Evolutionary conservation across 2,797 vertebrate species (phyloP).

Genomic region (Masticophis lateralis): DNA sequence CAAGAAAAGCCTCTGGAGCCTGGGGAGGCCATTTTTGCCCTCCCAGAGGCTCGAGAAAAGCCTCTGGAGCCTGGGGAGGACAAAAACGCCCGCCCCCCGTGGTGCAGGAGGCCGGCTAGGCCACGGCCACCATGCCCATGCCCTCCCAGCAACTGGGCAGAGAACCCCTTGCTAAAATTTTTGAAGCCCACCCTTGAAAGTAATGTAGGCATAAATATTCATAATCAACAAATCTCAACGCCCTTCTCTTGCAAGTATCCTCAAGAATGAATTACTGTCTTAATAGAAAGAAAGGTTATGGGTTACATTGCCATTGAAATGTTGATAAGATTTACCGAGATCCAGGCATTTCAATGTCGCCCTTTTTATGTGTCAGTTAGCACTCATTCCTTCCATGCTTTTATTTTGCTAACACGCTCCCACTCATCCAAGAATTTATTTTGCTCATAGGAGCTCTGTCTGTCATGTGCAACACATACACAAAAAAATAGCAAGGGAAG

Average conservation of each 20-base stretch:
- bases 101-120: no score
- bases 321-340: background rate
- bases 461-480: background rate
- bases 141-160: no score
- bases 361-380: background rate
- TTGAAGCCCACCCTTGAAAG: no score
- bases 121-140: no score
- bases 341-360: background rate
- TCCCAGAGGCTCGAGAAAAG: no score
- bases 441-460: background rate
- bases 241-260: background rate
- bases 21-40: no score
- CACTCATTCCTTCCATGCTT: background rate
- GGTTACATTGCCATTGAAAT: background rate
- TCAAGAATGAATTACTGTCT: background rate
- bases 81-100: no score
- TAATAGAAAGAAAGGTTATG: background rate
- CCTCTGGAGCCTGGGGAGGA: no score
- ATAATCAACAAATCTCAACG: background rate
- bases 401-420: background rate
- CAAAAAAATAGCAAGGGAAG: background rate
- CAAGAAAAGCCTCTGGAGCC: no score
- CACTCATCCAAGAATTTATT: background rate
- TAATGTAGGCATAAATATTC: background rate
- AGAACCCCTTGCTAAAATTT: no score